A percentile compares a stretch with the other conserved stretches of the same genome.
Conservation (phyloP, 2,113 vertebrate species). For the Felis chaus region DNA sequence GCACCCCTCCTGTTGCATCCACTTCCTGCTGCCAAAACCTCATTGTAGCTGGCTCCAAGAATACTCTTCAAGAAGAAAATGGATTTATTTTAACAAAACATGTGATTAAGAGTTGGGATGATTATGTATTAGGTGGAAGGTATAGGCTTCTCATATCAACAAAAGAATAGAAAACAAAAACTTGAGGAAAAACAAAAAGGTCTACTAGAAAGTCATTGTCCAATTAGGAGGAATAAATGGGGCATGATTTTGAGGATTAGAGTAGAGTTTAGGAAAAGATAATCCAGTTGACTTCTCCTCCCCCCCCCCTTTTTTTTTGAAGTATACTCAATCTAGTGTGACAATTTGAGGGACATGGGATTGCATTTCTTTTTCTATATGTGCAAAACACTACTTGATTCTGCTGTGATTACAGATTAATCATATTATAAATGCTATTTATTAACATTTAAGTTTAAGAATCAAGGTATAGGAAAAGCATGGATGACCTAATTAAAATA, state of each 20-base stretch:
- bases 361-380: background rate
- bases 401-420: background rate
- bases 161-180: background rate
- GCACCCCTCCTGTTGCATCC: background rate
- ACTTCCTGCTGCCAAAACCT: background rate
- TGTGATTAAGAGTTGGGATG: background rate
- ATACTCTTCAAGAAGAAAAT: background rate
- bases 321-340: background rate
- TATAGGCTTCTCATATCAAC: background rate
- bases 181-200: background rate
- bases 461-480: background rate
- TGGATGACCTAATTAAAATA: background rate
- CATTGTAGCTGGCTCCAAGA: background rate
- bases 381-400: background rate
- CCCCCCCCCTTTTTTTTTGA: background rate
- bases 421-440: background rate
- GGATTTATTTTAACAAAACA: background rate
- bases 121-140: slow-evolving; percentile 12
- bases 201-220: background rate
- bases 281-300: background rate
- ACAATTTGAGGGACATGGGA: background rate
- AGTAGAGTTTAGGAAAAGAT: background rate
- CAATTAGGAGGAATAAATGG: background rate
- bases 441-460: background rate
- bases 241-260: background rate